Base-by-base conservation (phyloP, 2,113 vertebrate genomes). In the Pampusana beccarii region DNA sequence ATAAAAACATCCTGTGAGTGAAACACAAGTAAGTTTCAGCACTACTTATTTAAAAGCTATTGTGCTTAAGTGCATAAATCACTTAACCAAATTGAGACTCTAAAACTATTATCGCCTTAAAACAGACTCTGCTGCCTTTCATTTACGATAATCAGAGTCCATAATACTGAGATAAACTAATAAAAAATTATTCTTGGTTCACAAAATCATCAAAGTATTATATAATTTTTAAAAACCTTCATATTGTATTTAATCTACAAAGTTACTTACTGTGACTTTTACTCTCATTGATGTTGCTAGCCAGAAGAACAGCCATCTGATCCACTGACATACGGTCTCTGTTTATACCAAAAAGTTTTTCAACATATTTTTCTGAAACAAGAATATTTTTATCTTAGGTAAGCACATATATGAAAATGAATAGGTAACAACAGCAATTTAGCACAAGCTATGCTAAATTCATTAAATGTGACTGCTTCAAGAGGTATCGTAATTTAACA, bases 221-320 rank as follows among this genome's bases (percentile, higher is more conserved):
- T 6, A 40, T 5, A 36, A n/a, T 51, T 73, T 5, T 0, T 50
- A 50, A 50, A 50, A 0, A 18, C 44, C 5, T 40, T 50, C 19
- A 9, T 12, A 69, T 5, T 31, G 6, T 17, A 73, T 56, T 91
- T 38, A 38, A 90, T 74, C n/a, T 82, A 80, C 15, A 11, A 70
- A 66, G 34, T 74, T 96, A 98, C 99, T 98, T 87, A 99, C 99
- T 98, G 66, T 99, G 99, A 48, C 97, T 96, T 90, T 98, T 98
- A 98, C 99, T 99, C 94, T 99, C 99, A 21, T 99, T 99, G 48
- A 99, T 96, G 5, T 99, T 99, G 98, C 99, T 99, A 92, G 99
- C 99, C 50, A 99, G 98, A 65, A 99, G 98, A 83, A 99, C 99
- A 28, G 99, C 99, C 98, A 99, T 99, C 97, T 99, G 99, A 97